These are phyloP conservation scores for Heliconius nattereri DNA, from an alignment of 1,140 invertebrate species.

Conservation along the genomic window DNA sequence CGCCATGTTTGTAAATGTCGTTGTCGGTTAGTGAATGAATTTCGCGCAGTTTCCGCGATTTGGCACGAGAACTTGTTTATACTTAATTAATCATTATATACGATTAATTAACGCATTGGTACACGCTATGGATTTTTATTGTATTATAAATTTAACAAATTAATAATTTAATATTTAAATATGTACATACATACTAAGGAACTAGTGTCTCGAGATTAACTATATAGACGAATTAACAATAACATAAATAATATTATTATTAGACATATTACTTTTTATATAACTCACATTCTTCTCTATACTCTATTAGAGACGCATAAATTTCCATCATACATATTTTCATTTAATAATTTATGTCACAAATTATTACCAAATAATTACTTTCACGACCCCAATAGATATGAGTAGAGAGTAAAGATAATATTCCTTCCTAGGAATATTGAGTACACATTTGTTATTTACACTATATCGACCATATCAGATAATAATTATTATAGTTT, in stretches of 20 bases:
- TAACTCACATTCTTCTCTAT: background rate
- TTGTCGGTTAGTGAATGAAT: conserved; percentile 73
- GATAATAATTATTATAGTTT: conserved; percentile 63
- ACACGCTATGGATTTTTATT: conserved; percentile 7
- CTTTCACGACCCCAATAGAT: conserved; percentile 46
- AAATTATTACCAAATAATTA: conserved; percentile 38
- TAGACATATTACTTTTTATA: no score
- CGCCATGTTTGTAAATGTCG: conserved; percentile 74
- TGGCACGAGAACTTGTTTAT: conserved; percentile 55
- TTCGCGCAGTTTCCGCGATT: conserved; percentile 73
- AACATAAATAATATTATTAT: background rate
- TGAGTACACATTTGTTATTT: conserved; percentile 41
- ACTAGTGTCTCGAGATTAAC: background rate
- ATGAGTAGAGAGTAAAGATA: conserved; percentile 45
- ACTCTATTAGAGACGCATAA: no score
- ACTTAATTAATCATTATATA: conserved; percentile 31
- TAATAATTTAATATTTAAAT: background rate
- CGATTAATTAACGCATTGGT: background rate
- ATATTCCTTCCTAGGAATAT: conserved; percentile 44
- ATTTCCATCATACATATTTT: no score
- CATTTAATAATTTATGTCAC: conserved; percentile 20
- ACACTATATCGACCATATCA: conserved; percentile 51
- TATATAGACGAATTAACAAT: background rate
- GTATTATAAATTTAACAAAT: background rate
- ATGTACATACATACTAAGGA: background rate